phyloP scores from a whole-genome alignment of 37 sponge, comb jelly and placozoan genomes.

The Haliclona indistincta region DNA sequence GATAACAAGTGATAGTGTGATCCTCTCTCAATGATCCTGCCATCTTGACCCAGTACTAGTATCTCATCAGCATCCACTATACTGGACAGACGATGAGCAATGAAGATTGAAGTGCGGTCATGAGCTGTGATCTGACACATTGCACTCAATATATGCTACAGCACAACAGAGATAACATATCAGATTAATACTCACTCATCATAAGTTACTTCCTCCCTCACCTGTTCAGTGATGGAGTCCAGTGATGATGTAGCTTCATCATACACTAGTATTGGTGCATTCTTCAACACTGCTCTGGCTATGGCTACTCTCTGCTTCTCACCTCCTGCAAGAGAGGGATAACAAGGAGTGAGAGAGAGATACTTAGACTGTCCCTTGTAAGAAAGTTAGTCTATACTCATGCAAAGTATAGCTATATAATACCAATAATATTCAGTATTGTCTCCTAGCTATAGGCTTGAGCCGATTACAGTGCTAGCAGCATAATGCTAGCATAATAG shows the following conservation, averaged over 20 bases:
- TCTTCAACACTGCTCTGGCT: conserved; percentile 90
- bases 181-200: too few relatives aligned
- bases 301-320: conserved; percentile 97
- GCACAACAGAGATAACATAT: too few relatives aligned
- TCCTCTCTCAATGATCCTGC: conserved; percentile 78
- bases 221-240: conserved; percentile 94
- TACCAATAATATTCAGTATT: too few relatives aligned
- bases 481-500: too few relatives aligned
- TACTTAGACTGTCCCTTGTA: too few relatives aligned
- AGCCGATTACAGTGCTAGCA: too few relatives aligned
- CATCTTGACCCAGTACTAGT: conserved; percentile 78
- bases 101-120: conserved; percentile 82
- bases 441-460: too few relatives aligned
- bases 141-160: conserved; percentile 71
- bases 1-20: conserved; percentile 70
- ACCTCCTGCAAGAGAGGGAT: conserved; percentile 88
- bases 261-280: conserved; percentile 92
- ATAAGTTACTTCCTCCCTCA: background rate
- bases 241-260: conserved; percentile 98
- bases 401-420: too few relatives aligned
- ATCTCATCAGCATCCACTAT: conserved; percentile 94
- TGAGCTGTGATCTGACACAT: conserved; percentile 50
- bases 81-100: conserved; percentile 96
- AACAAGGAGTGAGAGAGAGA: too few relatives aligned
- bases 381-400: too few relatives aligned